Conservation (phyloP, 2,797 vertebrate species). For the Phalanger gymnotis region DNA sequence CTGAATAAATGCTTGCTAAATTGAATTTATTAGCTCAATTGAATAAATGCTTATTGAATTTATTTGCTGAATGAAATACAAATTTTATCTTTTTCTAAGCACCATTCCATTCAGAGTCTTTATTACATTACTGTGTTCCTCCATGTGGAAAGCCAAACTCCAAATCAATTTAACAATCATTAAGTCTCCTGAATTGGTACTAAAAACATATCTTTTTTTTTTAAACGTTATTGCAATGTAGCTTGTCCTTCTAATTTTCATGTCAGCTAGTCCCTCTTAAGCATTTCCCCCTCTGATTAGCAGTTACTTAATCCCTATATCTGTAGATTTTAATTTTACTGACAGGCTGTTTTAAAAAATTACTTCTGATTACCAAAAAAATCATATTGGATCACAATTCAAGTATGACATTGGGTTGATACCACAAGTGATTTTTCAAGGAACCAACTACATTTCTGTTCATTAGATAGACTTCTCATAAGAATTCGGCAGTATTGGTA, state of each 20-base stretch:
- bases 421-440: not conserved
- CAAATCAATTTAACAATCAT: conserved; percentile 39
- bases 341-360: not conserved
- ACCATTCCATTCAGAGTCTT: not conserved
- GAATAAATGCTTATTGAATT: no score
- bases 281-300: not conserved
- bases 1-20: not conserved
- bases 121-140: not conserved
- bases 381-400: not conserved
- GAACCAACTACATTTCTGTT: not conserved
- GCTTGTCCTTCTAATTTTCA: accelerated
- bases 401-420: accelerated
- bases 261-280: not conserved
- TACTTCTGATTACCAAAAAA: not conserved
- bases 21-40: not conserved
- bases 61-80: not conserved
- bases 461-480: not conserved
- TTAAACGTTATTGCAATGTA: conserved; percentile 36
- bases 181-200: not conserved
- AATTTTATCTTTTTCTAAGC: not conserved
- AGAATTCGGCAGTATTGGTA: not conserved
- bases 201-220: not conserved
- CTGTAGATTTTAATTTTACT: not conserved
- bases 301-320: not conserved
- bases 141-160: not conserved